These are phyloP conservation scores for Sinocyclocheilus anophthalmus DNA, from an alignment of 2,113 vertebrate species.

Conservation along the genomic window DNA sequence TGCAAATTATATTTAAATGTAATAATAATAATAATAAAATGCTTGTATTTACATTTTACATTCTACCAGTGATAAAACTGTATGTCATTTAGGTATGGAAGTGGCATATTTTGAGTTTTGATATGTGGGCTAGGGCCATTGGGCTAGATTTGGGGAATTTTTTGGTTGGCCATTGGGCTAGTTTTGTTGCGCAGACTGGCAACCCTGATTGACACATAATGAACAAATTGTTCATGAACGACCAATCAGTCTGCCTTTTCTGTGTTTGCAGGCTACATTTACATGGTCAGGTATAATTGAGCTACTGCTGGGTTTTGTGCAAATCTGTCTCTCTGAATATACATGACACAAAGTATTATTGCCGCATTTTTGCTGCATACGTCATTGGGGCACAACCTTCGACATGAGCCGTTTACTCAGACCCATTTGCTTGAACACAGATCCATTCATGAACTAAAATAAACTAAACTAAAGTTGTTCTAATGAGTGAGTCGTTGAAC, in stretches of 20 bases:
- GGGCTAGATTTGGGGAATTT: too few relatives aligned
- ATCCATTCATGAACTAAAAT: background rate
- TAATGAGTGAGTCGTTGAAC: background rate
- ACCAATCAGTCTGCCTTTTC: background rate
- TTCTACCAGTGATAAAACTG: background rate
- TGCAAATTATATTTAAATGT: background rate
- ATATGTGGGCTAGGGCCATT: background rate
- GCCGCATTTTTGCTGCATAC: too few relatives aligned
- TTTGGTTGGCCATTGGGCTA: too few relatives aligned
- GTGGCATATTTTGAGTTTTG: background rate
- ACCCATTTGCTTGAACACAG: background rate
- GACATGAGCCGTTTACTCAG: background rate
- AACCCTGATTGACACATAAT: background rate
- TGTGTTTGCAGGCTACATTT: background rate
- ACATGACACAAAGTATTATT: too few relatives aligned
- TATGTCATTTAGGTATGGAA: too few relatives aligned
- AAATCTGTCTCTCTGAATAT: too few relatives aligned
- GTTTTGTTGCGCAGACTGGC: background rate
- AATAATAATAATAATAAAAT: background rate
- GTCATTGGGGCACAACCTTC: too few relatives aligned
- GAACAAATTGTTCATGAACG: background rate
- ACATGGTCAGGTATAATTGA: background rate
- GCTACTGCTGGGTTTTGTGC: background rate
- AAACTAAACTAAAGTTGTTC: background rate
- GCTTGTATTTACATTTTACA: background rate